phyloP scores from a whole-genome alignment of 1,140 invertebrate genomes.

The Eubasilissa regina region DNA sequence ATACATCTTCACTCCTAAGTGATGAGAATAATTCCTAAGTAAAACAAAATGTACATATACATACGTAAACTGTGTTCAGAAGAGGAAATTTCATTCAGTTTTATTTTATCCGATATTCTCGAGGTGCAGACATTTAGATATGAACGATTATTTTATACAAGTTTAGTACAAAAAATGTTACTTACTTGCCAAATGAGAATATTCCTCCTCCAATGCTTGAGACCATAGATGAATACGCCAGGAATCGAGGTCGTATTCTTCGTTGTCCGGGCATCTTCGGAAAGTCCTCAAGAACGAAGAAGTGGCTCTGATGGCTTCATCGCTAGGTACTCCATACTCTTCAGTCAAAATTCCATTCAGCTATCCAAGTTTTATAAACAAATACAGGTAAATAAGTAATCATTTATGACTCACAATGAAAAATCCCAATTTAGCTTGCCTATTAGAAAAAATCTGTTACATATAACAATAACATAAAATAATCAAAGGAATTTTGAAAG shows the following conservation, averaged over 20 bases:
- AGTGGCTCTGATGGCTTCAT: slow-evolving; percentile 76
- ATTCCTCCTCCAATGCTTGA: slow-evolving; percentile 81
- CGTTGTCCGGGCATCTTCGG: slow-evolving; percentile 84
- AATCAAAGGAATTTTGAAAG: too few species aligned
- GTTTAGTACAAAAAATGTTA: neutral
- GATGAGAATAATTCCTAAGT: too few species aligned
- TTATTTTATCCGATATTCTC: too few species aligned
- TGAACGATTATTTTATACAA: too few species aligned
- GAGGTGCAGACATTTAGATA: too few species aligned
- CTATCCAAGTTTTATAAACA: slow-evolving; percentile 66
- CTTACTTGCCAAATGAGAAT: slow-evolving; percentile 79
- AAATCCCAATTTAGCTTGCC: too few species aligned
- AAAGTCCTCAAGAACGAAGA: slow-evolving; percentile 81
- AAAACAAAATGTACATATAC: too few species aligned
- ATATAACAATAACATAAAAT: too few species aligned
- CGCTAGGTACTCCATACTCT: slow-evolving; percentile 77
- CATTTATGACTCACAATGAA: neutral
- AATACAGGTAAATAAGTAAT: slow-evolving; percentile 31
- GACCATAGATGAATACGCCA: slow-evolving; percentile 85
- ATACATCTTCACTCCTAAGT: neutral
- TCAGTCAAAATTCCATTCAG: slow-evolving; percentile 79
- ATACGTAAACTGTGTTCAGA: too few species aligned
- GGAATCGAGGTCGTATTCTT: slow-evolving; percentile 77
- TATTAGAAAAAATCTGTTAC: too few species aligned
- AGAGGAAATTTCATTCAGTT: too few species aligned